Evolutionary conservation across 2,888 invertebrate species (phyloP).

Genomic region (Stenichneumon culpator): DNA sequence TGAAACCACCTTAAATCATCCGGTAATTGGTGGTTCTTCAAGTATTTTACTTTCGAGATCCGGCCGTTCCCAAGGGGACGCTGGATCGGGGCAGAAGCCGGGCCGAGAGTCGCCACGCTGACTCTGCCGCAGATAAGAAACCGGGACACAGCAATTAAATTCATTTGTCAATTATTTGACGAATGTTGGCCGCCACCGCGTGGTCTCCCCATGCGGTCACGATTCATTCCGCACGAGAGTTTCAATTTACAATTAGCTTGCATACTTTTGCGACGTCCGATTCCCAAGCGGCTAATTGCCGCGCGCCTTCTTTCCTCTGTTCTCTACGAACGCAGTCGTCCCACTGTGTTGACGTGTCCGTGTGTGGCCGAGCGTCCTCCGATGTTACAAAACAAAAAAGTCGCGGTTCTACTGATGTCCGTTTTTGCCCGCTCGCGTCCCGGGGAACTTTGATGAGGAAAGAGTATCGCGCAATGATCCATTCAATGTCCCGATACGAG

Average conservation of each 20-base stretch:
- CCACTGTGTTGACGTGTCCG: background rate
- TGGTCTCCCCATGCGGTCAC: conserved; percentile 42
- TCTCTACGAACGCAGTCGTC: conserved; percentile 36
- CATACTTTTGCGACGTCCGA: conserved; percentile 72
- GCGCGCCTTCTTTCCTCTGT: conserved; percentile 53
- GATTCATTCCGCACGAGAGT: conserved; percentile 61
- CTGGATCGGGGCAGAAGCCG: background rate
- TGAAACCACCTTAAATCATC: conserved; percentile 70
- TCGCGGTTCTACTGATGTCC: conserved; percentile 11
- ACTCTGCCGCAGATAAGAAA: conserved; percentile 70
- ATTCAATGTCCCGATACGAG: background rate
- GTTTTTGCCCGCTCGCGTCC: conserved; percentile 9
- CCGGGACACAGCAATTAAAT: conserved; percentile 80
- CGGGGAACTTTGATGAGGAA: conserved; percentile 17
- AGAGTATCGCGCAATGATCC: background rate
- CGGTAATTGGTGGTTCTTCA: conserved; percentile 71
- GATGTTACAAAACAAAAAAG: conserved; percentile 29
- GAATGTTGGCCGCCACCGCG: conserved; percentile 73
- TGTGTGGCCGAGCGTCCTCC: conserved; percentile 30
- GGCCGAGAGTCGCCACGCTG: conserved; percentile 6
- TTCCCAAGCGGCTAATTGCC: conserved; percentile 78
- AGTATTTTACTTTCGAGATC: conserved; percentile 72
- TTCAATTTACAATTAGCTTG: conserved; percentile 79
- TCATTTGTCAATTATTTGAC: conserved; percentile 82
- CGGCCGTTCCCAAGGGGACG: conserved; percentile 34